Conservation (phyloP, 2,113 vertebrate genomes). For the Ictalurus furcatus region DNA sequence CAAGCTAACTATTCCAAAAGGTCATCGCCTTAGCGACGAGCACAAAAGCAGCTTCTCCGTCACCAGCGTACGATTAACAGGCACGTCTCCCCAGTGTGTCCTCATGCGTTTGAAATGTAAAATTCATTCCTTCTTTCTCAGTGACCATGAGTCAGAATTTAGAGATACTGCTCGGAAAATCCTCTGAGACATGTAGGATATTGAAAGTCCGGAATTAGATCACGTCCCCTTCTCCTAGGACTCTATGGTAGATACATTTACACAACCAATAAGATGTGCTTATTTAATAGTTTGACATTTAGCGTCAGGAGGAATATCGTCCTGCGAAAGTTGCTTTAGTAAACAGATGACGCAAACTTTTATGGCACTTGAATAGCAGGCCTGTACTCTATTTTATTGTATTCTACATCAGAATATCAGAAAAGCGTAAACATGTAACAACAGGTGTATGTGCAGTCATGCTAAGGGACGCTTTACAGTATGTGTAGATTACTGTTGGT, state of each 20-base stretch:
- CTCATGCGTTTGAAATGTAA: neutral
- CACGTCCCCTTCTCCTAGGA: neutral
- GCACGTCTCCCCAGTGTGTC: neutral
- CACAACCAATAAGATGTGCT: neutral
- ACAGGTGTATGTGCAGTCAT: neutral
- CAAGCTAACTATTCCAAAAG: slow-evolving; percentile 31
- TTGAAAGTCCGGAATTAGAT: slow-evolving; percentile 3
- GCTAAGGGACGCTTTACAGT: neutral
- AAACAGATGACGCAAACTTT: neutral
- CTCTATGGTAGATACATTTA: neutral
- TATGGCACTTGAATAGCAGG: neutral
- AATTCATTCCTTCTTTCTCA: neutral
- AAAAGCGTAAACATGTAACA: neutral
- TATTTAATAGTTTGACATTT: slow-evolving; percentile 5
- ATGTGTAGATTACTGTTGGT: neutral
- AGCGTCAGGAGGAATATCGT: neutral
- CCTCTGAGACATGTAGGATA: neutral
- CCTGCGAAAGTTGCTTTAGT: neutral
- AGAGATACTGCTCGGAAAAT: neutral
- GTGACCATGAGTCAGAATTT: neutral
- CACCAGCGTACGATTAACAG: slow-evolving; percentile 4
- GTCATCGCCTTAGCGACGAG: neutral
- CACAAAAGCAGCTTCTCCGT: slow-evolving; percentile 21
- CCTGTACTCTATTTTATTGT: neutral
- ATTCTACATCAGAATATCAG: neutral